Evolutionary conservation across 2,113 vertebrate genomes (phyloP), one percentile per base, ranked within the genome.

Genomic region (Dromaius novaehollandiae): DNA sequence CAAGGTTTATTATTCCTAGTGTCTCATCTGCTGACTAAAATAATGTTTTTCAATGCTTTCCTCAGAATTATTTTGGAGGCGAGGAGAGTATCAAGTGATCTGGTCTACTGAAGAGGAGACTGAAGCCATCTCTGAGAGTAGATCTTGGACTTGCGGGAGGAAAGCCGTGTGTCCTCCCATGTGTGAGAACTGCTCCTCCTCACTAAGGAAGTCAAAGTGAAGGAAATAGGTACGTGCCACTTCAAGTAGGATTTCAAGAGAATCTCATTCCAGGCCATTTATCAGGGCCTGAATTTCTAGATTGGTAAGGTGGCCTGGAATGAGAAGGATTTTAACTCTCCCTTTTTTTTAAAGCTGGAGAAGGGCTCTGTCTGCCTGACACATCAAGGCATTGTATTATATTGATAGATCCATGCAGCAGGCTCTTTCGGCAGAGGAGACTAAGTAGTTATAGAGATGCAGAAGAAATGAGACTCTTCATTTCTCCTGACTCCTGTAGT

Each of bases 51-150:
- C 63, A 70, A 86, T 94, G n/a, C 69, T 91, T 95, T 91, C 92
- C 88, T 93, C 86, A 98, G 97, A 92, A 78, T 89, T 93, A 63
- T 55, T 95, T 95, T 82, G 78, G 96, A 83, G 83, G 66, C 7
- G 22, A 97, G 89, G 95, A 90, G 90, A 96, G 83, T 79, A 44
- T 96, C 91, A 90, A 97, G 95, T 95, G 96, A 95, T 78, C 88
- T 80, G 86, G 65, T 69, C 65, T 74, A 38, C 89, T 73, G 96
- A 96, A 91, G 95, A 95, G 64, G 79, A 95, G 61, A 86, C 91
- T 34, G 91, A 92, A 96, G 89, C 88, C 85, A 48, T 88, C 90
- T 83, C 82, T 50, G 71, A 71, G 95, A 13, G 71, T 61, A 75
- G 74, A 60, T 46, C 81, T 78, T 76, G 91, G 92, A 91, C 58